A percentile compares a stretch with the other conserved stretches of the same genome.
These are phyloP conservation scores for Sphenodon punctatus DNA, from an alignment of 2,797 vertebrate species.

Conservation along the genomic window DNA sequence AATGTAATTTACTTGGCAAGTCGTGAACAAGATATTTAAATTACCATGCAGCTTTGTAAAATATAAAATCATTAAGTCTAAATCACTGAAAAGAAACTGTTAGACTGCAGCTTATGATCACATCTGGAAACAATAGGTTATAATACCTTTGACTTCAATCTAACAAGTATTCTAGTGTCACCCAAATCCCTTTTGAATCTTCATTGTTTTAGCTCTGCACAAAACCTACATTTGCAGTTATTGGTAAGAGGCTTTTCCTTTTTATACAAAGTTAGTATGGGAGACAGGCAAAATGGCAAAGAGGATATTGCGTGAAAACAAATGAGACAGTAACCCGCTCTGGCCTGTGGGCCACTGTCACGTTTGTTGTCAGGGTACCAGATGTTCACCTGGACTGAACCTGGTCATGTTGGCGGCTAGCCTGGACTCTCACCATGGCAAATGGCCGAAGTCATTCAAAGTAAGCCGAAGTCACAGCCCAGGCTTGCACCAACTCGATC, in stretches of 20 bases:
- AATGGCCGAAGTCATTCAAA: no score
- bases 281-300: no score
- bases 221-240: not conserved
- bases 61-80: not conserved
- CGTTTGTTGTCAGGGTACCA: no score
- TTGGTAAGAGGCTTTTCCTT: not conserved
- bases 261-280: not conserved
- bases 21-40: not conserved
- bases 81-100: not conserved
- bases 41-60: not conserved
- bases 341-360: no score
- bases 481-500: no score
- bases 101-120: not conserved
- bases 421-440: no score
- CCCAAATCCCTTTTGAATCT: not conserved
- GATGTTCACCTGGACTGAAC: no score
- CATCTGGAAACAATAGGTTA: not conserved
- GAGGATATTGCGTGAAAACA: no score
- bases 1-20: accelerated
- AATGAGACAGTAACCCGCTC: no score
- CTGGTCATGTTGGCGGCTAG: no score
- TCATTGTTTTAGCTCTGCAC: accelerated
- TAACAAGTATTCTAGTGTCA: not conserved
- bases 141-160: not conserved
- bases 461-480: no score